Evolutionary conservation across 2,888 invertebrate species (phyloP).

Genomic region (Dasypolia templi): DNA sequence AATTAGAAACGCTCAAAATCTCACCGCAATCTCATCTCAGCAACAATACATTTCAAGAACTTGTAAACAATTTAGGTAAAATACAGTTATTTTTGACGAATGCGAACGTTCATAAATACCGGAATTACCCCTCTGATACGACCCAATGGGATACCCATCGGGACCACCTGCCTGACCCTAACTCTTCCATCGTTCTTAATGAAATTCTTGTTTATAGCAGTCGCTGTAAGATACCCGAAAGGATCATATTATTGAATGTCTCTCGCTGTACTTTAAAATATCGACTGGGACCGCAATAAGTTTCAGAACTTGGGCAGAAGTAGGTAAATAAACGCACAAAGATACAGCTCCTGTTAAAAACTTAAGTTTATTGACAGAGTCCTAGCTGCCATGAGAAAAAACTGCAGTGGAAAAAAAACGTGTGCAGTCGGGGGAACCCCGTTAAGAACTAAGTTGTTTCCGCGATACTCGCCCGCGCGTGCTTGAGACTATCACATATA

Average conservation of each 20-base stretch:
- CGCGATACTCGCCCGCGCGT: too few species aligned
- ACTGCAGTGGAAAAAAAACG: too few species aligned
- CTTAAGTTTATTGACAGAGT: not conserved
- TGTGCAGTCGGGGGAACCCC: too few species aligned
- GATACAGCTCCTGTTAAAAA: not conserved
- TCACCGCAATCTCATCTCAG: too few species aligned
- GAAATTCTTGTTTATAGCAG: slow-evolving; percentile 40
- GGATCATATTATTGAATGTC: slow-evolving; percentile 18
- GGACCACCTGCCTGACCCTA: slow-evolving; percentile 14
- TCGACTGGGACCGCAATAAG: not conserved
- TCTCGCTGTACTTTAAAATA: slow-evolving; percentile 15
- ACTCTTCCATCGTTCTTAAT: slow-evolving; percentile 18
- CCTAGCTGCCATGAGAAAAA: too few species aligned
- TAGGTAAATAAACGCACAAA: not conserved
- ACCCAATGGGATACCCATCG: not conserved
- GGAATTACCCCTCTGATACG: not conserved
- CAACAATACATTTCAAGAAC: not conserved
- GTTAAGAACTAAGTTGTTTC: too few species aligned
- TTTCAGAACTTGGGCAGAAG: not conserved
- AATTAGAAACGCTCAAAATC: not conserved
- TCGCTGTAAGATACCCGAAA: not conserved
- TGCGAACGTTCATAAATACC: not conserved
- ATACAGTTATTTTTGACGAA: not conserved
- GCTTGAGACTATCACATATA: too few species aligned
- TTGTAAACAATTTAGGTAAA: not conserved